Conservation (phyloP, 2,888 invertebrate genomes). For the Eristalis pertinax region DNA sequence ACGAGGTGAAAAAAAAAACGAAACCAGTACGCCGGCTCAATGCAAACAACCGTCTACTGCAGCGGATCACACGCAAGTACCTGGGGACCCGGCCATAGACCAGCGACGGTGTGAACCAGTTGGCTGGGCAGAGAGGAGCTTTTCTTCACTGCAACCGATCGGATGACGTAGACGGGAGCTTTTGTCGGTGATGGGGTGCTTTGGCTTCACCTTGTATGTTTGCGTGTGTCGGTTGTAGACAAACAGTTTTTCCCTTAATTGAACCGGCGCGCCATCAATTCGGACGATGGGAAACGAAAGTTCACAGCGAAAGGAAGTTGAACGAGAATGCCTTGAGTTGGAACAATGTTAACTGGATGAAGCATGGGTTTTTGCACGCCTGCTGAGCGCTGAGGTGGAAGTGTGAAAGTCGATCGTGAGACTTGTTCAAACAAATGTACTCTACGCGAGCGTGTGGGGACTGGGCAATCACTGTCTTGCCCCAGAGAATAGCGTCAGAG, state of each 20-base stretch:
- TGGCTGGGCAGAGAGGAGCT: slow-evolving; percentile 18
- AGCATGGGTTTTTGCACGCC: background rate
- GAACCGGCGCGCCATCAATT: background rate
- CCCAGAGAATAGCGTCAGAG: slow-evolving; percentile 14
- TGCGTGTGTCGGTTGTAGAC: background rate
- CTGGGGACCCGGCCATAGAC: slow-evolving; percentile 11
- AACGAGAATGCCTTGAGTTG: no score
- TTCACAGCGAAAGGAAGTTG: slow-evolving; percentile 9
- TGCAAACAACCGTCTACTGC: slow-evolving; percentile 63
- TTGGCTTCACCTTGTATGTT: background rate
- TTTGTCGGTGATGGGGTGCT: background rate
- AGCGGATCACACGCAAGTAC: slow-evolving; percentile 52
- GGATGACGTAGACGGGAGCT: background rate
- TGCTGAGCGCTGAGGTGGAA: slow-evolving; percentile 22
- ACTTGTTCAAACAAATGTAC: slow-evolving; percentile 1
- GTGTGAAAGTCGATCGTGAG: slow-evolving; percentile 36
- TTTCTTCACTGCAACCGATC: slow-evolving; percentile 45
- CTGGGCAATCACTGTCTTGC: slow-evolving; percentile 3
- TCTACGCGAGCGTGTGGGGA: background rate
- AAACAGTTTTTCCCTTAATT: slow-evolving; percentile 57
- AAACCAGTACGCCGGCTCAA: slow-evolving; percentile 19
- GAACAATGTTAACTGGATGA: background rate
- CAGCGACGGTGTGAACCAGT: background rate
- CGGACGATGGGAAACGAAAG: slow-evolving; percentile 51
- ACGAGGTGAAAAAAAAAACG: background rate